A percentile compares a stretch with the other conserved stretches of the same genome.
Conservation (phyloP, 2,888 invertebrate genomes). For the Hemistola chrysoprasaria region DNA sequence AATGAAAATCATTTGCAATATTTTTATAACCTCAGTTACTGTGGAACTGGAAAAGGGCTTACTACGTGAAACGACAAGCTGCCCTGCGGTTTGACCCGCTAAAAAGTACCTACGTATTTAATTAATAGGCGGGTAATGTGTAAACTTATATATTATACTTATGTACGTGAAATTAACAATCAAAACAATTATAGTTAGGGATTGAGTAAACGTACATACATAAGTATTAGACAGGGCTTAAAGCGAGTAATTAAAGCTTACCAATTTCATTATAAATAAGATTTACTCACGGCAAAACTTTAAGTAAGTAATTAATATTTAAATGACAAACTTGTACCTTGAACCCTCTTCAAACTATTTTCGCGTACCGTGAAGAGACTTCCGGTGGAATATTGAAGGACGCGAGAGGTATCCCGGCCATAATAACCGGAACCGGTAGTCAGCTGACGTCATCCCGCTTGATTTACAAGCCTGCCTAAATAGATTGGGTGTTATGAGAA, state of each 20-base stretch:
- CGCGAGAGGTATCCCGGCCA: constrained; percentile 24
- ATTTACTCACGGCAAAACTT: neutral
- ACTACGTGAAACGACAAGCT: no score
- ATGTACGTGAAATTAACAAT: no score
- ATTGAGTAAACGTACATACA: no score
- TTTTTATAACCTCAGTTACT: constrained; percentile 2
- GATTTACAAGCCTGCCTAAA: constrained; percentile 32
- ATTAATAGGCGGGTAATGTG: no score
- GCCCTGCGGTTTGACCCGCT: no score
- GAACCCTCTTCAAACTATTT: constrained; percentile 27
- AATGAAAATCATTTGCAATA: constrained; percentile 23
- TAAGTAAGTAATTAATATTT: constrained; percentile 16
- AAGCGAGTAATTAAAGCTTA: no score
- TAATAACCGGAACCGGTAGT: constrained; percentile 34
- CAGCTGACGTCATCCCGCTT: constrained; percentile 27
- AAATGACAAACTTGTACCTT: constrained; percentile 15
- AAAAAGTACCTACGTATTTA: no score
- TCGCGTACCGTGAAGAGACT: constrained; percentile 24
- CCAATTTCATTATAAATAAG: no score
- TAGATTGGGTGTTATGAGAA: constrained; percentile 33
- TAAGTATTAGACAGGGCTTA: no score
- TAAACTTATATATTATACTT: no score
- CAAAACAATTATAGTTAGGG: no score
- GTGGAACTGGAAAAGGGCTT: no score
- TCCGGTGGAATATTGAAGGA: constrained; percentile 27